These are phyloP conservation scores for Aplochiton taeniatus DNA, from an alignment of 2,797 vertebrate species.

Conservation along the genomic window DNA sequence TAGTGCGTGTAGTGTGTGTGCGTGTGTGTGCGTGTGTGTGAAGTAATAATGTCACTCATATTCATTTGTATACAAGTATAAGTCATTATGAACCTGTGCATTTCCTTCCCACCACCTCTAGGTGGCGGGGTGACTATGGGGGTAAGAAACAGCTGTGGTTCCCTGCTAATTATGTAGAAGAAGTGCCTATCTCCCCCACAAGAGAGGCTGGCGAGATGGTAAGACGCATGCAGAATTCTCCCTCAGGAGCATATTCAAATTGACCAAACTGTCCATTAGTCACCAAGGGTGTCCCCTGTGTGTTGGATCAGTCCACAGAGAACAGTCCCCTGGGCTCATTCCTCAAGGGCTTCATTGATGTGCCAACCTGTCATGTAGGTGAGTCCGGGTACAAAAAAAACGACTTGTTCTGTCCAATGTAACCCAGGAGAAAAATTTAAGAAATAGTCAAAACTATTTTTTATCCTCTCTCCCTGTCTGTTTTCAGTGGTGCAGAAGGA, in stretches of 20 bases:
- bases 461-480: not conserved
- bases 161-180: conserved; percentile 96
- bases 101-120: conserved; percentile 43
- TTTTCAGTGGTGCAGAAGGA: conserved; percentile 85
- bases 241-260: too few relatives aligned
- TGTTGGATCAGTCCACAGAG: conserved; percentile 83
- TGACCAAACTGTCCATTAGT: too few relatives aligned
- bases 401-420: not conserved
- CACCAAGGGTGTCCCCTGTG: not conserved
- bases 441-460: too few relatives aligned
- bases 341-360: conserved; percentile 90
- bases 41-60: too few relatives aligned
- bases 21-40: conserved; percentile 6
- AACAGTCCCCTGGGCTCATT: conserved; percentile 95
- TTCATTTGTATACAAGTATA: too few relatives aligned
- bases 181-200: conserved; percentile 80
- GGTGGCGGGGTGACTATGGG: conserved; percentile 96
- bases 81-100: not conserved
- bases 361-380: conserved; percentile 94
- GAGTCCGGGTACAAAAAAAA: conserved; percentile 56
- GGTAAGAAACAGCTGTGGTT: conserved; percentile 98
- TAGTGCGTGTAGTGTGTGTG: not conserved
- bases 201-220: conserved; percentile 86
- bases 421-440: not conserved
- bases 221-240: conserved; percentile 40